A percentile compares a stretch with the other conserved stretches of the same genome.
phyloP scores from a whole-genome alignment of 2,797 vertebrate genomes.

The Myotis myotis region DNA sequence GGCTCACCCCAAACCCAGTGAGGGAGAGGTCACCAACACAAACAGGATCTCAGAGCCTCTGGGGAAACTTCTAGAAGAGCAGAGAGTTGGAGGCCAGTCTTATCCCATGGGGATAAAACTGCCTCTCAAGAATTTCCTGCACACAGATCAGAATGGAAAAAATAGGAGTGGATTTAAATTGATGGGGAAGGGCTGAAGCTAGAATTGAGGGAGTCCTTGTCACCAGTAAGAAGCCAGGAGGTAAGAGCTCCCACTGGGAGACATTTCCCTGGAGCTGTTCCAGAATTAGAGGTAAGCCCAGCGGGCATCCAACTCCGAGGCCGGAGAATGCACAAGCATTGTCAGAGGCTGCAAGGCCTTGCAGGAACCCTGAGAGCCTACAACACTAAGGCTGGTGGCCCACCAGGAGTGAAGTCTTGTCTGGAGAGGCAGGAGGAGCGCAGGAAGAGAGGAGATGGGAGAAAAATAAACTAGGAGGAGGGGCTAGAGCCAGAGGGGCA shows the following conservation, averaged over 20 bases:
- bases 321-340: background rate
- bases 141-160: background rate
- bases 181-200: background rate
- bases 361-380: background rate
- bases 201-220: background rate
- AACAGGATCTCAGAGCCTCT: slow-evolving; percentile 14
- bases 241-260: background rate
- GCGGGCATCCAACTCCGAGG: background rate
- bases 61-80: background rate
- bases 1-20: background rate
- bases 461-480: background rate
- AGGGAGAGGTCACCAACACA: background rate
- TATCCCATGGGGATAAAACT: background rate
- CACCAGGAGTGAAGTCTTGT: background rate
- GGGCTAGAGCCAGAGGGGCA: background rate
- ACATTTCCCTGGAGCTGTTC: background rate
- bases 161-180: background rate
- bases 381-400: background rate
- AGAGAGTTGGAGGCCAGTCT: background rate
- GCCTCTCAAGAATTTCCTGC: background rate
- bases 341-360: background rate
- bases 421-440: background rate
- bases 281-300: background rate
- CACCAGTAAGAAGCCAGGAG: background rate
- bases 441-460: background rate